These are phyloP conservation scores for Ceratotherium simum DNA, from an alignment of 2,113 vertebrate genomes.

Conservation along the genomic window DNA sequence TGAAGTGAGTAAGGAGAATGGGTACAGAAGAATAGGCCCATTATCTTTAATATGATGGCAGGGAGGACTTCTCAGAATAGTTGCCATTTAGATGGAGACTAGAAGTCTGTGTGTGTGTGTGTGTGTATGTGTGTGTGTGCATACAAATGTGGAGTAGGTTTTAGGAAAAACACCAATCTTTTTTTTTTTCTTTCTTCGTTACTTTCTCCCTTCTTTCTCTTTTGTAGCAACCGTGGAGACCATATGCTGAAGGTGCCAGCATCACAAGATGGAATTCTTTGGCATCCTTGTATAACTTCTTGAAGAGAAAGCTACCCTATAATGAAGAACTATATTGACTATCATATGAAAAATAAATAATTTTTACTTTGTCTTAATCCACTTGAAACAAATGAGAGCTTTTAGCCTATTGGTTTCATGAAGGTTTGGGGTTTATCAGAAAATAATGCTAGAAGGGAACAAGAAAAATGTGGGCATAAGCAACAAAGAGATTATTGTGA, in stretches of 20 bases:
- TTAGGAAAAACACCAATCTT: background rate
- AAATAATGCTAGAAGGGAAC: background rate
- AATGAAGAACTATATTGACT: background rate
- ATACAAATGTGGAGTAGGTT: background rate
- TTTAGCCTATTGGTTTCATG: background rate
- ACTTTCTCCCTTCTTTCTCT: background rate
- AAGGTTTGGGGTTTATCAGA: background rate
- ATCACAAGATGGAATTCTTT: background rate
- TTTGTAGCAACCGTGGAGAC: background rate
- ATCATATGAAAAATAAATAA: background rate
- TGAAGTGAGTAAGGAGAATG: conserved; percentile 1
- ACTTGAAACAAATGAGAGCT: background rate
- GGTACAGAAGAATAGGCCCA: background rate
- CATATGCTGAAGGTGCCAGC: background rate
- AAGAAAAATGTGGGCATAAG: background rate
- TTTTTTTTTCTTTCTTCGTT: background rate
- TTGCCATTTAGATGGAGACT: background rate
- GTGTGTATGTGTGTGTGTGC: rapidly evolving
- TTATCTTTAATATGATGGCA: background rate
- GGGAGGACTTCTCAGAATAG: background rate
- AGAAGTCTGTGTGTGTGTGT: background rate
- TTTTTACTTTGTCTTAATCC: background rate
- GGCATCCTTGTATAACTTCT: background rate
- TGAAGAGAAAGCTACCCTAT: background rate
- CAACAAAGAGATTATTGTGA: background rate